A percentile compares a stretch with the other conserved stretches of the same genome.
phyloP scores from a whole-genome alignment of 2,797 vertebrate species.

The Australoheros facetus region DNA sequence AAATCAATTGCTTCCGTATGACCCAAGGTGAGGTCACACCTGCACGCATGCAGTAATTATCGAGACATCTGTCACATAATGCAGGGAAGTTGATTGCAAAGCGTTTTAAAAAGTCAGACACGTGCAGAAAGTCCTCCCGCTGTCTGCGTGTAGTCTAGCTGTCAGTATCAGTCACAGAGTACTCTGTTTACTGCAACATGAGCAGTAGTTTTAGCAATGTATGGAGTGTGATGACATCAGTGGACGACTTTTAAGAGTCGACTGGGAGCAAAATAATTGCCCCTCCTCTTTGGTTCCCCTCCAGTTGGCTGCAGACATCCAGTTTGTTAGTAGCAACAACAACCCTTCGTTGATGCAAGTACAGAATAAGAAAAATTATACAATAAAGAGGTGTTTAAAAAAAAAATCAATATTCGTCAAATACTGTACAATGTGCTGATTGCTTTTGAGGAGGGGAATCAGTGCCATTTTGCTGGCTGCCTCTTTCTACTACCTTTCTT shows the following conservation, averaged over 20 bases:
- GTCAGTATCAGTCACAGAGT: neutral
- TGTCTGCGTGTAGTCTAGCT: too few species aligned
- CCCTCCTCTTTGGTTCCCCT: neutral
- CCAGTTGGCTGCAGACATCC: neutral
- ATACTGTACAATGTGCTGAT: neutral
- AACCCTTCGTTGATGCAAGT: neutral
- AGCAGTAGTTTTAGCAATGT: neutral
- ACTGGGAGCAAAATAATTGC: neutral
- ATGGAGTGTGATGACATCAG: neutral
- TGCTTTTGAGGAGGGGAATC: conserved; percentile 15
- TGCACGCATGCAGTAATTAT: neutral
- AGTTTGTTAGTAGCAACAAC: neutral
- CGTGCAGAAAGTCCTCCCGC: neutral
- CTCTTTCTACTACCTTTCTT: conserved; percentile 35
- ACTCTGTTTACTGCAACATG: neutral
- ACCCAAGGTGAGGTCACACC: neutral
- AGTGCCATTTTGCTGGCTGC: conserved; percentile 17
- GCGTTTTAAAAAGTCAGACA: too few species aligned
- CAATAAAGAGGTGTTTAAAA: neutral
- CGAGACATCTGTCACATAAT: neutral
- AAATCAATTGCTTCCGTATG: neutral
- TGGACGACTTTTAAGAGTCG: neutral
- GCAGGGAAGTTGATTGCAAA: neutral
- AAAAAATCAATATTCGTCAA: neutral
- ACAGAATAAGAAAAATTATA: neutral